phyloP scores from a whole-genome alignment of 2,797 vertebrate genomes.

The Poecile montanus region DNA sequence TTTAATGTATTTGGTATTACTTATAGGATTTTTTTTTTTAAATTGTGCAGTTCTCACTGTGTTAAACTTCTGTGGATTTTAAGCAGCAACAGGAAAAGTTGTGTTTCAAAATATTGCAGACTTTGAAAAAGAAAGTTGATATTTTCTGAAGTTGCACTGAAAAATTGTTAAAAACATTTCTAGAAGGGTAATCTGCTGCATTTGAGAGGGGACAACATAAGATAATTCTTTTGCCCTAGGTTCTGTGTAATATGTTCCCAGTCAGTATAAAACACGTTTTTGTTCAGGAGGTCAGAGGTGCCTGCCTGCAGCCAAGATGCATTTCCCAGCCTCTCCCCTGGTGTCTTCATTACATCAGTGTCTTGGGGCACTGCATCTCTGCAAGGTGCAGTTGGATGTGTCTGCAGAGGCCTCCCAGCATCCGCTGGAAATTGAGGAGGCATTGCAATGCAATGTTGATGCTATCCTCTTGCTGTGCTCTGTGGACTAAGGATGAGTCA shows the following conservation, averaged over 20 bases:
- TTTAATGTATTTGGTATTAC: not conserved
- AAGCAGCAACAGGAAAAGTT: not conserved
- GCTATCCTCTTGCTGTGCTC: not conserved
- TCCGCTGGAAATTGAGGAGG: accelerated
- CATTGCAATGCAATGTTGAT: not conserved
- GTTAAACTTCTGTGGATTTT: not conserved
- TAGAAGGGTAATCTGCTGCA: not conserved
- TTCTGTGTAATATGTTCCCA: not conserved
- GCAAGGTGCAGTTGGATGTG: too few species aligned
- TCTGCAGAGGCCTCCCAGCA: not conserved
- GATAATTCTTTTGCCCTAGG: not conserved
- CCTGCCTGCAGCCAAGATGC: not conserved
- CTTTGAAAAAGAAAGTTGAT: not conserved
- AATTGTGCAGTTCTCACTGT: not conserved
- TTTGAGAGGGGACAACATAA: not conserved
- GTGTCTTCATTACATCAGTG: accelerated
- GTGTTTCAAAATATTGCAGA: not conserved
- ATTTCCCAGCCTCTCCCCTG: not conserved
- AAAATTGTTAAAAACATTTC: not conserved
- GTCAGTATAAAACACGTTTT: not conserved
- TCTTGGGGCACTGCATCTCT: not conserved
- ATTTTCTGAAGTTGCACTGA: not conserved
- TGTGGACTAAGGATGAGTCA: accelerated
- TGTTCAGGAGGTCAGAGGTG: not conserved
- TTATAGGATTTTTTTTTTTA: not conserved